phyloP scores from a whole-genome alignment of 2,888 invertebrate genomes.

The Allolobophora icterica region DNA sequence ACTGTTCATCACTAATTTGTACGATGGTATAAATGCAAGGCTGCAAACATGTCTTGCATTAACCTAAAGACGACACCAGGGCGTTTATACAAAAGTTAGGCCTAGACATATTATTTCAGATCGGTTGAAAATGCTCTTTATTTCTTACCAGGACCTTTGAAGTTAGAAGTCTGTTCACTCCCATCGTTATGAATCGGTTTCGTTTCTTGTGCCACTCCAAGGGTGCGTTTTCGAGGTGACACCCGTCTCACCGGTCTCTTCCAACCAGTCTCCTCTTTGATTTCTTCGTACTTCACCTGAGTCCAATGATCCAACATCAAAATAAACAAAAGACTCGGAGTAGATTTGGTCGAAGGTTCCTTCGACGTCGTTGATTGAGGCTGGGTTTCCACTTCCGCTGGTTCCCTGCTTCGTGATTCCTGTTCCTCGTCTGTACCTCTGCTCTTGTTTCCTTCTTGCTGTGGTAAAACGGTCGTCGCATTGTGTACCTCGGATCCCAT shows the following conservation, averaged over 20 bases:
- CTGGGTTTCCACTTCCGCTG: neutral
- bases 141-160: neutral
- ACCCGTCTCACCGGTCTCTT: conserved; percentile 10
- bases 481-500: neutral
- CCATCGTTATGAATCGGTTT: neutral
- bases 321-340: neutral
- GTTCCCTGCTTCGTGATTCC: neutral
- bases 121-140: neutral
- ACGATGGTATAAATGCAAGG: too few relatives aligned
- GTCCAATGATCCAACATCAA: conserved; percentile 43
- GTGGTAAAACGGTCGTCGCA: neutral
- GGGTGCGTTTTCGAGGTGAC: conserved; percentile 6
- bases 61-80: neutral
- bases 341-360: neutral
- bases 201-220: conserved; percentile 20
- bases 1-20: too few relatives aligned
- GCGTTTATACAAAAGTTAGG: neutral
- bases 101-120: neutral
- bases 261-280: conserved; percentile 51
- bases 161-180: neutral
- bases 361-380: neutral
- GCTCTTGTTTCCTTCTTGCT: neutral
- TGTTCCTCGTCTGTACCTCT: neutral
- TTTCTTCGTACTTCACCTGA: conserved; percentile 49
- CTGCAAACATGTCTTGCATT: too few relatives aligned